Conservation (phyloP, 1,140 invertebrate genomes). For the Drosophila pachea region DNA sequence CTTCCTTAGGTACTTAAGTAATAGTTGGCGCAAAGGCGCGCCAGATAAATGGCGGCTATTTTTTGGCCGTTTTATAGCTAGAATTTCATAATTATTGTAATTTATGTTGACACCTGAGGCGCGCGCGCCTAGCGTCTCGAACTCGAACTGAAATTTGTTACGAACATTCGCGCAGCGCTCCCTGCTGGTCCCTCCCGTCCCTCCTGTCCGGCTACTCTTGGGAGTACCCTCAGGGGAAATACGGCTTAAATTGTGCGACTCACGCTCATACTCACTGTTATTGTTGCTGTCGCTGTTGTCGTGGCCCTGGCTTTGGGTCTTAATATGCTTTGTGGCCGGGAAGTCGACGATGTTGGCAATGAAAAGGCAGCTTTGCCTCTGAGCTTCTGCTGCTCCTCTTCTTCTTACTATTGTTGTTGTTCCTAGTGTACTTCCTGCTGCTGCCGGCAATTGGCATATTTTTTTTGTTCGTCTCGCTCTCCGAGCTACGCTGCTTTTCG, state of each 20-base stretch:
- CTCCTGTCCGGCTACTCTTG: no score
- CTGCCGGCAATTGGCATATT: slow-evolving; percentile 47
- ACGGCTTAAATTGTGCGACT: slow-evolving; percentile 48
- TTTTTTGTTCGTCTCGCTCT: slow-evolving; percentile 17
- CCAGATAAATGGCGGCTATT: slow-evolving; percentile 20
- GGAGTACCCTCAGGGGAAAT: slow-evolving; percentile 30
- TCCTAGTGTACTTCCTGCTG: no score
- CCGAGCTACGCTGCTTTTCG: neutral
- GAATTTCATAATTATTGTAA: slow-evolving; percentile 75
- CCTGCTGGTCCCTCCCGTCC: no score
- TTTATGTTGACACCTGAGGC: slow-evolving; percentile 76
- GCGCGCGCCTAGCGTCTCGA: slow-evolving; percentile 43
- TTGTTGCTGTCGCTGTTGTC: slow-evolving; percentile 15
- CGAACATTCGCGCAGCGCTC: no score
- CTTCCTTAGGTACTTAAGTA: neutral
- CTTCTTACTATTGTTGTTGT: no score
- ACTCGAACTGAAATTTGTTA: slow-evolving; percentile 56
- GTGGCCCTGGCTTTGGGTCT: neutral
- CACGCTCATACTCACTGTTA: slow-evolving; percentile 38
- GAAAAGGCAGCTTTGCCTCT: slow-evolving; percentile 45
- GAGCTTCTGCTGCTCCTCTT: no score
- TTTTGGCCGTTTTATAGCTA: slow-evolving; percentile 37
- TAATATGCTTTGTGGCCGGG: slow-evolving; percentile 46
- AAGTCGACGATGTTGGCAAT: slow-evolving; percentile 47
- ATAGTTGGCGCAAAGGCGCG: neutral